Evolutionary conservation across 2,797 vertebrate genomes (phyloP).

Genomic region (Synanceia verrucosa): DNA sequence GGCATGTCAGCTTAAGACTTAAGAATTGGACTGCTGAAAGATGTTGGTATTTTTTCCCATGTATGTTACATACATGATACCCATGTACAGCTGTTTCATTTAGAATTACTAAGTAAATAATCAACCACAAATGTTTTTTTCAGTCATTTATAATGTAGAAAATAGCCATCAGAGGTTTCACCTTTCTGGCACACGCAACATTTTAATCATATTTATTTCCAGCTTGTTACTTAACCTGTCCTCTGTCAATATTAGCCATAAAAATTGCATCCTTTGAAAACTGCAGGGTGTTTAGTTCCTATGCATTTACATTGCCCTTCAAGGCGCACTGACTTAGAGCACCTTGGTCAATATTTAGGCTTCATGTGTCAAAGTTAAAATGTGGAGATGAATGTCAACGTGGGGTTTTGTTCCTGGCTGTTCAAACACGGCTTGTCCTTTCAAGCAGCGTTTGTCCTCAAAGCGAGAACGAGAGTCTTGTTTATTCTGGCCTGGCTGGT

Average conservation of each 20-base stretch:
- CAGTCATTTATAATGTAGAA: neutral
- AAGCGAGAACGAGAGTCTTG: slow-evolving; percentile 41
- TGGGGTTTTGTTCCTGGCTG: slow-evolving; percentile 50
- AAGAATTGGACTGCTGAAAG: neutral
- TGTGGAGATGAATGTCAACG: slow-evolving; percentile 56
- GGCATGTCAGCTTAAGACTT: neutral
- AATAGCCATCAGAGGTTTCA: neutral
- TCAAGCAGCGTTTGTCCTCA: slow-evolving; percentile 61
- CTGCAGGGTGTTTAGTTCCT: slow-evolving; percentile 1
- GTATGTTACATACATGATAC: neutral
- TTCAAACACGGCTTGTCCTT: slow-evolving; percentile 70
- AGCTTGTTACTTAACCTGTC: neutral
- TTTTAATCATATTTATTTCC: slow-evolving; percentile 1
- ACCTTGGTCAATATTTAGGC: slow-evolving; percentile 67
- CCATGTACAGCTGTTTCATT: neutral
- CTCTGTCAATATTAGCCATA: slow-evolving; percentile 32
- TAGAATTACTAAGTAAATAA: neutral
- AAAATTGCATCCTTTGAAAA: slow-evolving; percentile 13
- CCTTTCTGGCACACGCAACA: neutral
- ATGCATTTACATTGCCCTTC: slow-evolving; percentile 34
- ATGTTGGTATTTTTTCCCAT: neutral
- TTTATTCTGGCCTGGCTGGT: slow-evolving; percentile 52
- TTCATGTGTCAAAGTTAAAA: slow-evolving; percentile 52
- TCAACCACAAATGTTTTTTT: neutral
- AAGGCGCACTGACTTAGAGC: slow-evolving; percentile 26